Percentiles rank a stretch among this genome's conserved stretches.
These are phyloP conservation scores for Procambarus virginalis DNA, from an alignment of 1,140 invertebrate genomes.

Conservation along the genomic window DNA sequence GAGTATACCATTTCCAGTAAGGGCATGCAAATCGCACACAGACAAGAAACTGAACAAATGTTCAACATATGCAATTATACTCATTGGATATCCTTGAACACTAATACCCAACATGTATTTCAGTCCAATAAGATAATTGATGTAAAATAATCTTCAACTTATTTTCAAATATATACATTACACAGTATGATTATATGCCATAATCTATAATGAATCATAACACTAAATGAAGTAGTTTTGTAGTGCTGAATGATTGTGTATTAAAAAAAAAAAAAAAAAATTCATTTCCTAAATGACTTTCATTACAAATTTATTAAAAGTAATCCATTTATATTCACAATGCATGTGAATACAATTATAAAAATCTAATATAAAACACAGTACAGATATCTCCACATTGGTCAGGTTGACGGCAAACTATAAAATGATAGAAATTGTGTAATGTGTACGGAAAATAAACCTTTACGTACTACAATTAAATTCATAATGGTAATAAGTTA, in stretches of 20 bases:
- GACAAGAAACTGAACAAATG: not conserved
- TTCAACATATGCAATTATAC: no score
- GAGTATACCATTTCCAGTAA: not conserved
- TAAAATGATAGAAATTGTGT: not conserved
- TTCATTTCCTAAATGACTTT: no score
- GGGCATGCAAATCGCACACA: not conserved
- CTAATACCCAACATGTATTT: no score
- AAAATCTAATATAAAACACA: not conserved
- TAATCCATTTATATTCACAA: not conserved
- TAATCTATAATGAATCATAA: no score
- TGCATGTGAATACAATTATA: not conserved
- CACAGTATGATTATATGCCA: not conserved
- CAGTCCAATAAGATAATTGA: no score
- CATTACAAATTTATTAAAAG: not conserved
- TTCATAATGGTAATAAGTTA: not conserved
- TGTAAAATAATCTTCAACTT: no score
- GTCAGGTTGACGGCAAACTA: not conserved
- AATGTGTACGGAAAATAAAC: not conserved
- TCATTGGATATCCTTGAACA: no score
- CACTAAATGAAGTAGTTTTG: no score
- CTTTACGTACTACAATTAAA: not conserved
- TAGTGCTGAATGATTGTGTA: no score
- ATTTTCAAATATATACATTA: no score
- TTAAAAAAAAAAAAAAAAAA: no score
- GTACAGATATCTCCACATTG: not conserved